These are phyloP conservation scores for Oreochromis niloticus DNA, from an alignment of 2,113 vertebrate genomes.

Conservation along the genomic window DNA sequence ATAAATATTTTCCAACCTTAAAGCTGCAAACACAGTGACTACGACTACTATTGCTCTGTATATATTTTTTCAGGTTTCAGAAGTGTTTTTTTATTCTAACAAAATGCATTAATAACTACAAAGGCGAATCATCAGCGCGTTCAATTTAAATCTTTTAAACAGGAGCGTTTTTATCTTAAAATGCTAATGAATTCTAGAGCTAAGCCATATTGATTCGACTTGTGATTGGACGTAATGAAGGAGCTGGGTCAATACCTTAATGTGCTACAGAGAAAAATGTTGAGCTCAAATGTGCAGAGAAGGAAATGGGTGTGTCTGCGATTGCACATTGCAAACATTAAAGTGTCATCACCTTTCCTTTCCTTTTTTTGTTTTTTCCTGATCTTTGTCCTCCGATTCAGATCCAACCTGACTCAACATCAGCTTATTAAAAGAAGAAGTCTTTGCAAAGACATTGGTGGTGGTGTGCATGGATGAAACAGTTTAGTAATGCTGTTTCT, in stretches of 20 bases:
- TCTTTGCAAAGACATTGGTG: background rate
- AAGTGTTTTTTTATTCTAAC: background rate
- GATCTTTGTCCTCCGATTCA: background rate
- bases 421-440: background rate
- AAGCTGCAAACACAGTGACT: background rate
- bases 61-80: background rate
- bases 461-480: background rate
- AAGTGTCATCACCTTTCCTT: background rate
- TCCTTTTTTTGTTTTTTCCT: background rate
- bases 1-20: background rate
- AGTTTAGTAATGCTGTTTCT: conserved; percentile 6
- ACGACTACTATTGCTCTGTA: background rate
- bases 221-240: conserved; percentile 35
- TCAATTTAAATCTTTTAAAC: background rate
- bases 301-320: background rate
- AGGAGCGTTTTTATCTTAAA: background rate
- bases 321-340: background rate
- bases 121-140: background rate
- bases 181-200: background rate
- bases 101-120: background rate
- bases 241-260: conserved; percentile 47
- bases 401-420: background rate
- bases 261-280: conserved; percentile 10
- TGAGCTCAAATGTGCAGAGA: conserved; percentile 1
- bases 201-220: conserved; percentile 61